phyloP scores from a whole-genome alignment of 2,797 vertebrate genomes.

The Sebastolobus altivelis region DNA sequence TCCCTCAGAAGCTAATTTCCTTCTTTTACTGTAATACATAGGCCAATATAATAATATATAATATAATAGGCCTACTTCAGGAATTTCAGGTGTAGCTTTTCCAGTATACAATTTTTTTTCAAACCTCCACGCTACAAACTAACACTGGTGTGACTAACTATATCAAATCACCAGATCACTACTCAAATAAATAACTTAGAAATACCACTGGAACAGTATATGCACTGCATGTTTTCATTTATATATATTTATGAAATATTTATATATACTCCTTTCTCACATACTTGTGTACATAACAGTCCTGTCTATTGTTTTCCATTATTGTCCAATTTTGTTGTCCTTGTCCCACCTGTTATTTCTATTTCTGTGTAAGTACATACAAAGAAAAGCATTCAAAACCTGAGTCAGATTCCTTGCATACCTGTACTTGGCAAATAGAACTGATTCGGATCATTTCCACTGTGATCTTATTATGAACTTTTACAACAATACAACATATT shows the following conservation, averaged over 20 bases:
- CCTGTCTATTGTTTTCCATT: too few relatives aligned
- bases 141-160: background rate
- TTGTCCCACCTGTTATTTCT: too few relatives aligned
- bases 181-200: background rate
- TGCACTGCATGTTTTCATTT: background rate
- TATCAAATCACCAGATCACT: background rate
- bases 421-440: too few relatives aligned
- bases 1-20: background rate
- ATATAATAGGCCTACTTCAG: too few relatives aligned
- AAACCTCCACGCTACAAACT: background rate
- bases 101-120: background rate
- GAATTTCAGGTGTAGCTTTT: conserved; percentile 1
- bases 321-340: too few relatives aligned
- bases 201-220: background rate
- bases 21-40: background rate
- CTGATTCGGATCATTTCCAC: background rate
- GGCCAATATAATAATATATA: background rate
- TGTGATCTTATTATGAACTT: background rate
- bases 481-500: too few relatives aligned
- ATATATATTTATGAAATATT: too few relatives aligned
- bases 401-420: too few relatives aligned
- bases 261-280: too few relatives aligned
- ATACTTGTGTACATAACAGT: too few relatives aligned
- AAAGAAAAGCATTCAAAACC: too few relatives aligned
- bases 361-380: too few relatives aligned